These are phyloP conservation scores for Chaetodon trifascialis DNA, from an alignment of 2,113 vertebrate genomes.

Conservation along the genomic window DNA sequence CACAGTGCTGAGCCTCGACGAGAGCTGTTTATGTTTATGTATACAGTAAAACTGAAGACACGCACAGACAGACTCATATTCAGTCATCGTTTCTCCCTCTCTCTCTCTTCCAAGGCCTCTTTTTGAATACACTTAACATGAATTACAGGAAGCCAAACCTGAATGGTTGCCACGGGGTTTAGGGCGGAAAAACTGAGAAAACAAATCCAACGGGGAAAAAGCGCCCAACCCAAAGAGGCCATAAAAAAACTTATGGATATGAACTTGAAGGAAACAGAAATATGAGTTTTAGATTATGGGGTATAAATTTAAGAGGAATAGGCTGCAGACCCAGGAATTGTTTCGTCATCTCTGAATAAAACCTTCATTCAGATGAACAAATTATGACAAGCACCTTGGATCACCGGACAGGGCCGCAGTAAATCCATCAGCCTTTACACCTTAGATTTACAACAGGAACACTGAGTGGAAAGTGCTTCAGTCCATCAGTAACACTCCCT, in stretches of 20 bases:
- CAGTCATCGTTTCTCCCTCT: neutral
- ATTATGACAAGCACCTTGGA: conserved; percentile 41
- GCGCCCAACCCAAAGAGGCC: conserved; percentile 1
- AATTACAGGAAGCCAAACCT: conserved; percentile 25
- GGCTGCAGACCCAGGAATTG: conserved; percentile 20
- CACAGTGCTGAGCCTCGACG: conserved; percentile 18
- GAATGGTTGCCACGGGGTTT: conserved; percentile 20
- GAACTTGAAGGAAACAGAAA: conserved; percentile 39
- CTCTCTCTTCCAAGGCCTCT: neutral
- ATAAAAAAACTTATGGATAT: conserved; percentile 31
- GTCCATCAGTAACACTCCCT: neutral
- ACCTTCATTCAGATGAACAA: conserved; percentile 31
- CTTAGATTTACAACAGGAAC: conserved; percentile 40
- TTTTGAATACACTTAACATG: conserved; percentile 29
- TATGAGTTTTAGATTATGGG: conserved; percentile 43
- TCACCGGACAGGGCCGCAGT: conserved; percentile 18
- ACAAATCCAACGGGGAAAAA: conserved; percentile 8
- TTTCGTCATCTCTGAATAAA: conserved; percentile 56
- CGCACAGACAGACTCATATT: neutral
- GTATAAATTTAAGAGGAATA: conserved; percentile 39
- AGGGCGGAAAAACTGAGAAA: neutral
- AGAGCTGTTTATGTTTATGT: conserved; percentile 50
- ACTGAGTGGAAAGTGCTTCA: conserved; percentile 18
- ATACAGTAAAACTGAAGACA: conserved; percentile 34
- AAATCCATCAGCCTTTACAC: conserved; percentile 51